Evolutionary conservation across 2,797 vertebrate genomes (phyloP), one percentile per base, ranked within the genome.

Genomic region (Huso huso): DNA sequence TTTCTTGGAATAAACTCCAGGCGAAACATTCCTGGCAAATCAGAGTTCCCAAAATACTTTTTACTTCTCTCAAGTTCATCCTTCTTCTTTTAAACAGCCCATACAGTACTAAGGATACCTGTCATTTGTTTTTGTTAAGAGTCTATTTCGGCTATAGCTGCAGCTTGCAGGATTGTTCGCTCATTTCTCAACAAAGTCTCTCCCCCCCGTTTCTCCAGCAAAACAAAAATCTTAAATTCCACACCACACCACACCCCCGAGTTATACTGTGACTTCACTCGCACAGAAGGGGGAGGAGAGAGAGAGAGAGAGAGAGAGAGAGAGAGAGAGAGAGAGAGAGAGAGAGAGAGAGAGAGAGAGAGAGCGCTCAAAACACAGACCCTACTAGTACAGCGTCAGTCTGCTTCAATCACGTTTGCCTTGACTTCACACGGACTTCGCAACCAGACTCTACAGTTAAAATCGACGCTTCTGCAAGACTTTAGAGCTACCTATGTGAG

Each of bases 211-310:
- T 13, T 7, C n/a, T 66, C 6, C 12, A 52, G 10, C 63, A 70
- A 58, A 70, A 58, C 63, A 66, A 53, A n/a, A n/a, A 60, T 69
- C 70, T 78, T 70, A 63, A 77, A 71, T 68, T 73, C 69, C 67
- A 77, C 70, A 77, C 84, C 88, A 84, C 86, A 79, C 87, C 89
- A n/a, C n/a, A n/a, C n/a, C n/a, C 85, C 81, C 66, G 48, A 66
- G 61, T 49, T 51, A 62, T 69, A 71, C 67, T 69, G 64, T 49
- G 68, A 61, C 64, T 66, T 73, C 71, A 66, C 64, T 51, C 23
- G 4, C 23, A 2, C 23, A 68, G 72, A 37, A 69, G 75, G 66
- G 75, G 69, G 69, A 73, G 23, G 15, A 18, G 15, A 18, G 15
- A 18, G 15, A 18, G 15, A 18, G 15, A 18, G 15, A 18, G 15